Conservation (phyloP, 2,888 invertebrate species). For the Aphrophora alni region DNA sequence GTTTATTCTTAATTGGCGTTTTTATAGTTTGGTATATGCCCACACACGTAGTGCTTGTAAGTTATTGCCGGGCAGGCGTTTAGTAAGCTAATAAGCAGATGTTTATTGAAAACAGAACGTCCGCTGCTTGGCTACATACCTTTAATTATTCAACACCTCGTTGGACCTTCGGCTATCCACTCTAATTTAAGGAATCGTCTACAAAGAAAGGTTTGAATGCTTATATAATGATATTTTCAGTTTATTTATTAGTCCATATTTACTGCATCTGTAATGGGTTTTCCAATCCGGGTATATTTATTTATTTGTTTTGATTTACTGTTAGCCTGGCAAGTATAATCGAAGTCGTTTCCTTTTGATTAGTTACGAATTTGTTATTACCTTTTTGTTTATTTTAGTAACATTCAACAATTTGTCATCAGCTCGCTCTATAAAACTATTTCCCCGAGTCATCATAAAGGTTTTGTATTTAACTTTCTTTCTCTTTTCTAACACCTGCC, state of each 20-base stretch:
- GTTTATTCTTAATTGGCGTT: slow-evolving; percentile 6
- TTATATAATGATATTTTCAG: background rate
- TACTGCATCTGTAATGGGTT: background rate
- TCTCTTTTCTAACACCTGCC: too few relatives aligned
- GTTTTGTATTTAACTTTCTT: too few relatives aligned
- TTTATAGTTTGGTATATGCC: background rate
- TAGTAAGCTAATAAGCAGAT: background rate
- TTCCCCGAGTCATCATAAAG: too few relatives aligned
- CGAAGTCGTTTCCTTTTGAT: background rate
- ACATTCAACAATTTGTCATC: background rate
- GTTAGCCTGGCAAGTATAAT: background rate
- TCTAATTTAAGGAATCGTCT: background rate
- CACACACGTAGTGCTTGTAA: background rate
- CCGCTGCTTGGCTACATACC: too few relatives aligned
- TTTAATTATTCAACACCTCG: background rate
- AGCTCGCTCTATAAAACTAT: background rate
- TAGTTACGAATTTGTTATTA: background rate
- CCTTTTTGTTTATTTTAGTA: background rate
- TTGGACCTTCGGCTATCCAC: background rate
- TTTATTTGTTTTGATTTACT: background rate
- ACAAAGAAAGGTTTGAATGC: too few relatives aligned
- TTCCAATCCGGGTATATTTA: background rate
- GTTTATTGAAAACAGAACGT: background rate
- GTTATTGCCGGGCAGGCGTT: background rate
- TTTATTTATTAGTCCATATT: background rate